Base-by-base conservation (phyloP, 1,140 invertebrate species). In the Pseudomyrmex dendroicus region DNA sequence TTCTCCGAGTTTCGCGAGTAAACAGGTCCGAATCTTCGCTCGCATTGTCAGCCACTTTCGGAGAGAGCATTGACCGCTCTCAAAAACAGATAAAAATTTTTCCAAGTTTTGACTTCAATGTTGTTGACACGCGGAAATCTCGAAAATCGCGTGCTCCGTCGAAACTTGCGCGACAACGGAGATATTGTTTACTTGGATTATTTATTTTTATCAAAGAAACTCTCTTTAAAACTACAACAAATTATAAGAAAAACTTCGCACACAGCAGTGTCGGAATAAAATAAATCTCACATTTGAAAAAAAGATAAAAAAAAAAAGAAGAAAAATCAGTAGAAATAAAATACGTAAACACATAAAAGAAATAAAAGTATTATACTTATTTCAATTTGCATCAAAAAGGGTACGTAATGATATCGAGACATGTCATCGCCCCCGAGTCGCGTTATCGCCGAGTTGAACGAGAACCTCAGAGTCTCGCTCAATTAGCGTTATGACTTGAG, bases 401-500 rank as follows among this genome's bases (percentile, higher is more conserved):
- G n/a, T n/a, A 48, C 63, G 62, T 22, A 67, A 67, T 35, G 25
- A 8, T 62, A 62, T 46, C 63, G 35, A 10, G 73, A 17, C 25
- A 35, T 62, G 50, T 73, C 70, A 35, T 46, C 70, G 56, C 67
- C 35, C 35, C 56, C 63, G 74, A 67, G 67, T 77, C 50, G 74
- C 63, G 74, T 67, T 67, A 77, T 77, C 73, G 74, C 63, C 63
- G 25, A 44, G 3, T 22, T 67, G 62, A 50, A 22, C 54, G 54
- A 67, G 20, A 12, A 48, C 13, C 17, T 13, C 20, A 44, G 64
- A 20, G 50, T 77, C 35, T 57, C 74, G 63, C 74, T 77, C 52
- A 77, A 77, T 77, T 77, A 77, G 52, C 74, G 50, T 77, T 77
- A 77, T 52, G 74, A 77, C 74, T 77, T 77, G 74, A 77, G 25